Base-by-base conservation (phyloP, 2,888 invertebrate genomes). In the Netelia melanura region DNA sequence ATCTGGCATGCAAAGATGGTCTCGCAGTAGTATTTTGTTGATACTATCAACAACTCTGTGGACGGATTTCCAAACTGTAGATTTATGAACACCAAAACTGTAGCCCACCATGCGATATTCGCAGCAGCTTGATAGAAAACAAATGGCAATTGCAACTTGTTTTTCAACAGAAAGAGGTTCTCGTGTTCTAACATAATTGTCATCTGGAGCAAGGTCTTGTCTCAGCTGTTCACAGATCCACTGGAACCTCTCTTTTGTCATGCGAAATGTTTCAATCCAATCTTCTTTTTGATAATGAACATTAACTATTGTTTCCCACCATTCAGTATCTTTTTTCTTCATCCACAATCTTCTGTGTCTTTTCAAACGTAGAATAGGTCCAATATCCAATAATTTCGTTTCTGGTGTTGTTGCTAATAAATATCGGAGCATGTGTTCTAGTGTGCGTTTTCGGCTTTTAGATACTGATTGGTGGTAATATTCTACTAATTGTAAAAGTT, bases 1-100 rank as follows among this genome's bases (percentile, higher is more conserved):
- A 44, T 86, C 85, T 65, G 91, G 91, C 88, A 92, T 88, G 44
- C 64, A 83, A n/a, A 92, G 87, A 61, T 86, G 80, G 67, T 81
- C 70, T 8, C 84, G 83, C 44, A 89, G 64, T 25, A 91, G 68
- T 61, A 86, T 79, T 74, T 89, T 86, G 79, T 89, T 90, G n/a
- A 90, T 80, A 14, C 91, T 91, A 30, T 86, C 61, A 3, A 90
- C 80, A 62, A 90, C 87, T 85, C 87, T 87, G 74, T 91, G 88
- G 8, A 92, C 21, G 62, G 80, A 85, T 64, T 86, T 87, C 11
- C 86, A 83, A 0, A 90, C 88, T 10, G 89, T 85, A 48, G 82
- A 82, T 52, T 87, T 88, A 75, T 89, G 88, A 17, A 88, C 52
- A 3, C 89, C 89, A 81, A 90, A 89, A 44, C 81, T 54, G 68